These are phyloP conservation scores for Nixonia krombeini DNA, from an alignment of 1,140 invertebrate species.

Conservation along the genomic window DNA sequence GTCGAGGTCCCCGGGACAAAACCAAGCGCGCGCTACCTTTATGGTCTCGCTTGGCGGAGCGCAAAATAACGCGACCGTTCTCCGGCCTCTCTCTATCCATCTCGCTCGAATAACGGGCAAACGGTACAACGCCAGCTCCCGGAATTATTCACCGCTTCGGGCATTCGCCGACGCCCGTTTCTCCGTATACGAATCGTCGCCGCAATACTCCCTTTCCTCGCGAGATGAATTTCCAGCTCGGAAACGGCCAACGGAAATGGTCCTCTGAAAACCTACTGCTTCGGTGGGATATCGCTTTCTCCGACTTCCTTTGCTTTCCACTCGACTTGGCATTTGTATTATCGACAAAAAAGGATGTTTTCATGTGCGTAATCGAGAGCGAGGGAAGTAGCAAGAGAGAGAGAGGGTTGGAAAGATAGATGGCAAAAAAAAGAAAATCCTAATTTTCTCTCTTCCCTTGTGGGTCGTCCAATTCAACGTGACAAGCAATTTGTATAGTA, in stretches of 20 bases:
- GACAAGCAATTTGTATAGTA: too few species aligned
- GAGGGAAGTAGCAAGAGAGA: too few species aligned
- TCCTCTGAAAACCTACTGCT: too few species aligned
- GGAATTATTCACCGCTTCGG: conserved; percentile 46
- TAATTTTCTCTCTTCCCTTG: too few species aligned
- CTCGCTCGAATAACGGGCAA: conserved; percentile 55
- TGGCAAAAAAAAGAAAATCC: too few species aligned
- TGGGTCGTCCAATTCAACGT: too few species aligned
- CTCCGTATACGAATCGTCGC: conserved; percentile 8
- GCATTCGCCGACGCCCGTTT: conserved; percentile 25
- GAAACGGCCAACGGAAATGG: too few species aligned
- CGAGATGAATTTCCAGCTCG: background rate
- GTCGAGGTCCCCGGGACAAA: conserved; percentile 30
- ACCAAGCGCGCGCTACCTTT: conserved; percentile 38
- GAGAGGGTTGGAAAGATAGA: too few species aligned
- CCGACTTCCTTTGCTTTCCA: background rate
- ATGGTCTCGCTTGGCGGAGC: conserved; percentile 58
- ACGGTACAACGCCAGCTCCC: conserved; percentile 44
- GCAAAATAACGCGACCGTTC: conserved; percentile 61
- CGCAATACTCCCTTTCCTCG: conserved; percentile 22
- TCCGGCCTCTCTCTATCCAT: conserved; percentile 52
- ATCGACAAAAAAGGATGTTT: background rate
- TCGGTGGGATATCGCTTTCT: too few species aligned
- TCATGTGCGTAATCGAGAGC: too few species aligned
- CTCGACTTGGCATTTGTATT: too few species aligned